Evolutionary conservation across 2,888 invertebrate genomes (phyloP).

Genomic region (Belgica antarctica): DNA sequence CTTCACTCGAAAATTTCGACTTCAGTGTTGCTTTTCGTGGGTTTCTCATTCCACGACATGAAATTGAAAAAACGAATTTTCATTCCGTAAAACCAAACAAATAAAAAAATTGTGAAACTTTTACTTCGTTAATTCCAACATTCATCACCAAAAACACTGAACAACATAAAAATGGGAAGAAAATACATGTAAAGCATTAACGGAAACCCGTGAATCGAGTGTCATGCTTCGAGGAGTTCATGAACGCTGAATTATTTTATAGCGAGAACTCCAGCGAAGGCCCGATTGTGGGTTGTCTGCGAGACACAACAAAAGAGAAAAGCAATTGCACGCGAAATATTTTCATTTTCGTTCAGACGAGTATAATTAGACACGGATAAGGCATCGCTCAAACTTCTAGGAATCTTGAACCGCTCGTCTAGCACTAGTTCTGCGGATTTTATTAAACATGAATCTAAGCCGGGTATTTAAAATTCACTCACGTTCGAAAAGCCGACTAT

Average conservation of each 20-base stretch:
- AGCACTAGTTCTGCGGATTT: background rate
- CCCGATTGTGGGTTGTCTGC: background rate
- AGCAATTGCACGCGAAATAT: constrained; percentile 26
- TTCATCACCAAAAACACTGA: constrained; percentile 2
- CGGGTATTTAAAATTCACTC: constrained; percentile 36
- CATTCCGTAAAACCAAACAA: background rate
- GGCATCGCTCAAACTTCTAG: constrained; percentile 10
- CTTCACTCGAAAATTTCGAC: background rate
- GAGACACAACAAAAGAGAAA: constrained; percentile 19
- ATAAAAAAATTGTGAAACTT: constrained; percentile 17
- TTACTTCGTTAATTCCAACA: background rate
- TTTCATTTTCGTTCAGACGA: constrained; percentile 15
- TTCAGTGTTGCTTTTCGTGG: background rate
- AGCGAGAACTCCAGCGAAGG: background rate
- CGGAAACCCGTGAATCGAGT: constrained; percentile 37
- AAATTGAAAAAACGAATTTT: background rate
- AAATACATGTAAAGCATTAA: constrained; percentile 16
- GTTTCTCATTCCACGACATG: background rate
- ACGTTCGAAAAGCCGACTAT: constrained; percentile 15
- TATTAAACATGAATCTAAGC: constrained; percentile 22
- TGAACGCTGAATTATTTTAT: too few species aligned
- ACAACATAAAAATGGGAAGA: background rate
- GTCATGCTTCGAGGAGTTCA: constrained; percentile 27
- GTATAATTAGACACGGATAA: constrained; percentile 21
- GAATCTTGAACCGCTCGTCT: constrained; percentile 10